Evolutionary conservation across 2,888 invertebrate species (phyloP).

Genomic region (Drosophila rellima): DNA sequence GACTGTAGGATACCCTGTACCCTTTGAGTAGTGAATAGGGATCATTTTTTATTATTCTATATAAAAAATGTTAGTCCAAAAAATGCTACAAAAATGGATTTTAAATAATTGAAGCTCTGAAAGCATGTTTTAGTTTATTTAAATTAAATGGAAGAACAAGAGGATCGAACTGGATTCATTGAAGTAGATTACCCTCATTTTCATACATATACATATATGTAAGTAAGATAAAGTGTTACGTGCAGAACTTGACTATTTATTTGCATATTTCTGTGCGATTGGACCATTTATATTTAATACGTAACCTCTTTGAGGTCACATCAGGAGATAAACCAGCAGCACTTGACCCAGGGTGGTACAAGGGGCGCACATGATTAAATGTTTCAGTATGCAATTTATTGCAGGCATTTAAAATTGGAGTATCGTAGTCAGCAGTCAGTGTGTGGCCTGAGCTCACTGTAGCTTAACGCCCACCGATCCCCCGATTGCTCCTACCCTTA

Average conservation of each 20-base stretch:
- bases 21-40: too few relatives aligned
- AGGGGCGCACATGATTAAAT: constrained; percentile 47
- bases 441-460: constrained; percentile 9
- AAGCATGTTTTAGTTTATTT: background rate
- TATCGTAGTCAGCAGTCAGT: constrained; percentile 8
- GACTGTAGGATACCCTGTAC: too few relatives aligned
- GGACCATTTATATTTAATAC: constrained; percentile 17
- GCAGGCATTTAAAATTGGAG: constrained; percentile 51
- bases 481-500: background rate
- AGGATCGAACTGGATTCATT: background rate
- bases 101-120: background rate
- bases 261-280: constrained; percentile 14
- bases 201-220: background rate
- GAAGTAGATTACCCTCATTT: constrained; percentile 23
- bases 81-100: background rate
- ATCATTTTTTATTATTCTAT: too few relatives aligned
- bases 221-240: background rate
- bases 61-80: background rate
- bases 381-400: constrained; percentile 60
- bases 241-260: constrained; percentile 1
- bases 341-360: constrained; percentile 18
- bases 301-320: constrained; percentile 3
- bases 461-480: background rate
- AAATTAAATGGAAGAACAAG: background rate
- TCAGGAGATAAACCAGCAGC: constrained; percentile 2